phyloP scores from a whole-genome alignment of 1,140 invertebrate species.

The Gryllus bimaculatus region DNA sequence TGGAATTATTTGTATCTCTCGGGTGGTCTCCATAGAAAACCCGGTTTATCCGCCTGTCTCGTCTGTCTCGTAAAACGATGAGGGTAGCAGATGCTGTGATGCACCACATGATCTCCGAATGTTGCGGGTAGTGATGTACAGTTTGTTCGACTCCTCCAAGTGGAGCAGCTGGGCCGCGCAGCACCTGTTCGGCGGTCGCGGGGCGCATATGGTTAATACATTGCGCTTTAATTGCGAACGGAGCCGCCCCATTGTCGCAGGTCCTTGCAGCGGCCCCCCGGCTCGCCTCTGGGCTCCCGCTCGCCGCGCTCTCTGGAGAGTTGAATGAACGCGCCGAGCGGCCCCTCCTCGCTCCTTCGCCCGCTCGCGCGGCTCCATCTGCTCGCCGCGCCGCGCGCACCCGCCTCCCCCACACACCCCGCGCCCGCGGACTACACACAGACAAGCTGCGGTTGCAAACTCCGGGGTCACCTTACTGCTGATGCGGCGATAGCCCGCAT shows the following conservation, averaged over 20 bases:
- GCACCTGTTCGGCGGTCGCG: not conserved
- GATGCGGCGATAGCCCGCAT: not conserved
- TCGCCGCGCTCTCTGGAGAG: not conserved
- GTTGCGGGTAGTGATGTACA: too few relatives aligned
- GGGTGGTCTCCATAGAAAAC: too few relatives aligned
- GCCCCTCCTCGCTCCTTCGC: not conserved
- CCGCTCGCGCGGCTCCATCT: not conserved
- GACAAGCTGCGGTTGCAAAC: not conserved
- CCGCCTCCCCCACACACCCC: not conserved
- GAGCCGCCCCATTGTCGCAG: not conserved
- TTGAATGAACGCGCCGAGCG: not conserved
- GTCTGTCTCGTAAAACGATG: too few relatives aligned
- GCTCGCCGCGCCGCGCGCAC: not conserved
- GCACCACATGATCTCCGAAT: too few relatives aligned
- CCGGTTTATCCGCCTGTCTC: too few relatives aligned
- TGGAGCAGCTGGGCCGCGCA: not conserved
- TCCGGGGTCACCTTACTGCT: not conserved
- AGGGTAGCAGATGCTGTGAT: too few relatives aligned
- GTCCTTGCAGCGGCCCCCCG: not conserved
- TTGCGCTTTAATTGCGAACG: conserved; percentile 3
- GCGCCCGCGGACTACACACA: not conserved
- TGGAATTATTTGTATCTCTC: too few relatives aligned
- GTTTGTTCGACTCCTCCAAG: not conserved
- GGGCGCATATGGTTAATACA: not conserved
- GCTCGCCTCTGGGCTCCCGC: not conserved